A percentile compares a stretch with the other conserved stretches of the same genome.
These are phyloP conservation scores for Branchellion lobata DNA, from an alignment of 2,888 invertebrate genomes.

Conservation along the genomic window DNA sequence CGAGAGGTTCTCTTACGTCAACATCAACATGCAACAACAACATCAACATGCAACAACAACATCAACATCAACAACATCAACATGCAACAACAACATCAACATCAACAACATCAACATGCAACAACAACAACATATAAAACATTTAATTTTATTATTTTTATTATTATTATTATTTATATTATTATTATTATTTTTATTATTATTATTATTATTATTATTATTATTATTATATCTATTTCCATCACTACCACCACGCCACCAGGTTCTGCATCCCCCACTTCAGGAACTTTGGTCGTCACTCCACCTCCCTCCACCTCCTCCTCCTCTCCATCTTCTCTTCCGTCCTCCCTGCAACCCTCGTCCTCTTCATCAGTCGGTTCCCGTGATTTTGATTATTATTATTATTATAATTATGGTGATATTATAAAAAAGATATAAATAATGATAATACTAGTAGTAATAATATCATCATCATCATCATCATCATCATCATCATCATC, in stretches of 20 bases:
- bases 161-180: no score
- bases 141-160: no score
- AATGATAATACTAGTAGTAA: neutral
- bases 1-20: conserved; percentile 23
- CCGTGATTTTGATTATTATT: neutral
- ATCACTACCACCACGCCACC: conserved; percentile 71
- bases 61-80: no score
- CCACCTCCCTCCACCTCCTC: conserved; percentile 60
- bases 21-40: no score
- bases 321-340: conserved; percentile 71
- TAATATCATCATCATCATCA: neutral
- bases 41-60: no score
- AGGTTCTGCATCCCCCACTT: conserved; percentile 74
- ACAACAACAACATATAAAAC: no score
- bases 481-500: neutral
- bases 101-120: no score
- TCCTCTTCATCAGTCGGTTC: conserved; percentile 58
- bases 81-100: no score
- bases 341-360: conserved; percentile 72
- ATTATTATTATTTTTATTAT: no score
- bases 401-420: conserved; percentile 4
- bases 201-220: no score
- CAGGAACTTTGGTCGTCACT: conserved; percentile 61
- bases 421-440: neutral
- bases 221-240: no score